Evolutionary conservation across 1,140 invertebrate species (phyloP), one percentile per base, ranked within the genome.

Genomic region (Procambarus clarkii): DNA sequence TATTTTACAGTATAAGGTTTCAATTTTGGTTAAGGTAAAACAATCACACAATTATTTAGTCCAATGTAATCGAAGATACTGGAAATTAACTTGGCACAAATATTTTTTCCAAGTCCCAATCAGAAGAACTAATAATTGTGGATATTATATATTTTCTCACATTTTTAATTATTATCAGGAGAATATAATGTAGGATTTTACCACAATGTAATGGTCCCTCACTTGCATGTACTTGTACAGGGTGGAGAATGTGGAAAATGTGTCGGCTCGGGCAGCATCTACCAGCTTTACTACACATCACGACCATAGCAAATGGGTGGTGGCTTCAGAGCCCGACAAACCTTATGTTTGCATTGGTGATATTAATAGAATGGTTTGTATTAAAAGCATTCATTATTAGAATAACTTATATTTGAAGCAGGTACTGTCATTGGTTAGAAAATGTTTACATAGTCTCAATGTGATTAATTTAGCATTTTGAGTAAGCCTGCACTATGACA

Each of bases 261-360:
- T 93, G 64, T 54, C 81, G 69, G 91, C 87, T 11, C 54, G 82
- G 15, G 82, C 91, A 50, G 78, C 91, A 24, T 74, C 24, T 4
- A 93, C 96, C 78, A 94, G 95, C 45, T 98, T 98, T 94, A 95
- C 95, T n/a, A 97, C 96, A 2, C 96, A 96, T 45, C 95, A 96
- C 76, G 98, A 99, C 94, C 98, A 99, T 94, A 97, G 98, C 0
- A 99, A 99, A 94, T 99, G 98, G 98, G 97, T 97, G 0, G 96
- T 98, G 3, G 95, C 97, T 0, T 94, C 95, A 91, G 94, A 95
- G 83, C 94, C 94, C 94, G 94, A 94, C 93, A 86, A 79, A 94
- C 11, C 94, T 95, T 98, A 97, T 97, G 96, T 97, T 88, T 99
- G 98, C 94, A 96, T 99, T 21, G 98, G 97, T 18, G 98, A 99